A percentile compares a stretch with the other conserved stretches of the same genome.
Conservation (phyloP, 2,888 invertebrate genomes). For the Zaprionus lineosus region DNA sequence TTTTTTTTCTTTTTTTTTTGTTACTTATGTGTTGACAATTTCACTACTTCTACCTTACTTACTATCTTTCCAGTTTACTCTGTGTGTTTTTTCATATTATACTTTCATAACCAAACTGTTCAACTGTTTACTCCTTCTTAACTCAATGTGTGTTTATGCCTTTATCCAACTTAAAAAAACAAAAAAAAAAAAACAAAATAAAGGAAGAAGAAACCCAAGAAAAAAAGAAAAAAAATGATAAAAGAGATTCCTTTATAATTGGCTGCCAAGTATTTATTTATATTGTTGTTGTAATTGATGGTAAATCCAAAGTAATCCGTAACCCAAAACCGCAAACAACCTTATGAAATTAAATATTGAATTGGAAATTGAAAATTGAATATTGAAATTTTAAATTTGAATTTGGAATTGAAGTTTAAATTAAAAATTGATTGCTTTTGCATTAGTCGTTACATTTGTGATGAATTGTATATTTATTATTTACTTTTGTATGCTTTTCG, state of each 20-base stretch:
- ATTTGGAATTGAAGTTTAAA: constrained; percentile 16
- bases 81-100: constrained; percentile 39
- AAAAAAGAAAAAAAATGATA: constrained; percentile 5
- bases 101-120: constrained; percentile 49
- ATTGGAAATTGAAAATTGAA: constrained; percentile 34
- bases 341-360: constrained; percentile 39
- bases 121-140: constrained; percentile 52
- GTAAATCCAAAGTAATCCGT: constrained; percentile 21
- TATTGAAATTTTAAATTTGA: constrained; percentile 36
- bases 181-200: constrained; percentile 8
- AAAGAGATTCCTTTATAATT: constrained; percentile 33
- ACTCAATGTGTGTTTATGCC: constrained; percentile 57
- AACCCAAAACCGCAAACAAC: constrained; percentile 46
- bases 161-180: constrained; percentile 24
- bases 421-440: constrained; percentile 75
- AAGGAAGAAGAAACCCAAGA: too few relatives aligned
- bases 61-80: constrained; percentile 22
- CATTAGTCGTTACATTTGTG: constrained; percentile 71
- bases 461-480: constrained; percentile 58
- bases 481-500: constrained; percentile 53
- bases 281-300: constrained; percentile 72
- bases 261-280: constrained; percentile 48
- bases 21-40: constrained; percentile 24
- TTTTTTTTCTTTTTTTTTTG: not conserved
- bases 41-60: constrained; percentile 24